Evolutionary conservation across 2,888 invertebrate species (phyloP).

Genomic region (Netelia melanura): DNA sequence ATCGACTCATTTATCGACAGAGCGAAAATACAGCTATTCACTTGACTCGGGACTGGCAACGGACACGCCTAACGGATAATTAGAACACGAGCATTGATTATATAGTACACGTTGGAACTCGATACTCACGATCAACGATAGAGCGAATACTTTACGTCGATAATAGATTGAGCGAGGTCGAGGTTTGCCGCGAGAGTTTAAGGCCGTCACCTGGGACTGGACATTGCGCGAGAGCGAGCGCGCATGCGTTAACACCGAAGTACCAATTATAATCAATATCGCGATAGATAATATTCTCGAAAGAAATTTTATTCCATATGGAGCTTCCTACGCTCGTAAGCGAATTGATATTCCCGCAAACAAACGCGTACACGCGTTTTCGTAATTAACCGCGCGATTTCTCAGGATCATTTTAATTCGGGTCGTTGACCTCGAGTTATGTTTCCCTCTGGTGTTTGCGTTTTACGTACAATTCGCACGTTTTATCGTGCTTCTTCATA

Average conservation of each 20-base stretch:
- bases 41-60: slow-evolving; percentile 25
- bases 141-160: slow-evolving; percentile 52
- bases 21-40: slow-evolving; percentile 11
- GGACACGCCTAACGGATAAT: slow-evolving; percentile 69
- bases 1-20: slow-evolving; percentile 36
- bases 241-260: slow-evolving; percentile 8
- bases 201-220: slow-evolving; percentile 44
- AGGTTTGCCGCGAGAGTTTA: slow-evolving; percentile 59
- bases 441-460: not conserved
- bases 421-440: slow-evolving; percentile 52
- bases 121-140: slow-evolving; percentile 56
- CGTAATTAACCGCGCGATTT: slow-evolving; percentile 38
- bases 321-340: not conserved
- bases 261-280: slow-evolving; percentile 15
- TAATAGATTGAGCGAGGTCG: slow-evolving; percentile 61
- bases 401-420: slow-evolving; percentile 58
- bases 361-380: slow-evolving; percentile 7
- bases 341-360: slow-evolving; percentile 15
- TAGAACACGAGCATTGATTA: slow-evolving; percentile 70
- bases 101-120: slow-evolving; percentile 18
- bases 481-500: slow-evolving; percentile 13
- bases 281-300: slow-evolving; percentile 30
- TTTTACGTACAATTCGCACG: not conserved
- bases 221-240: slow-evolving; percentile 7
- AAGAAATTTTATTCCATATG: slow-evolving; percentile 10